Evolutionary conservation across 2,797 vertebrate genomes (phyloP).

Genomic region (Enteromius radiatus): DNA sequence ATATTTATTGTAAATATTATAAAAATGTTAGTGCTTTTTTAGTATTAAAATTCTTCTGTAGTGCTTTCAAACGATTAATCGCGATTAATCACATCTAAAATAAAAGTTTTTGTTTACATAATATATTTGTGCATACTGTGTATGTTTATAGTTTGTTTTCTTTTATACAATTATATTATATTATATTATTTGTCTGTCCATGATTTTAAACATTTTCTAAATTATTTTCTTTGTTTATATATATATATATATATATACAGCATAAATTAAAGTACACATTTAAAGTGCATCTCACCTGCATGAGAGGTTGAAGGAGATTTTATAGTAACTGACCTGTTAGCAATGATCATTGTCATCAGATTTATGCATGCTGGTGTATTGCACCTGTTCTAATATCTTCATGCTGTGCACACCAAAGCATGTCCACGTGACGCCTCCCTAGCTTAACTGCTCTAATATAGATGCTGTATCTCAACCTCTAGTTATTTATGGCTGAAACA

Average conservation of each 20-base stretch:
- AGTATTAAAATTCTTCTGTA: no score
- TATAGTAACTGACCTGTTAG: conserved; percentile 27
- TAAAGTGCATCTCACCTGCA: not conserved
- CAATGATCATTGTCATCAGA: conserved; percentile 26
- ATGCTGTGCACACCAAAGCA: conserved; percentile 36
- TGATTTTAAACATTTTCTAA: not conserved
- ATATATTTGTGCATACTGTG: no score
- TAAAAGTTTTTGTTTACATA: no score
- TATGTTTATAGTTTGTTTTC: no score
- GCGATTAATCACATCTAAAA: no score
- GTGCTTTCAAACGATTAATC: no score
- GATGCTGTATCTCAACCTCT: conserved; percentile 54
- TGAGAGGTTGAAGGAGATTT: conserved; percentile 18
- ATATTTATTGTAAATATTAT: not conserved
- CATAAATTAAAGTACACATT: not conserved
- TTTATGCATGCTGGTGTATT: conserved; percentile 26
- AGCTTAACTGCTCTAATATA: conserved; percentile 34
- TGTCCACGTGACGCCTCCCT: conserved; percentile 18
- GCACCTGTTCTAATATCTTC: conserved; percentile 44
- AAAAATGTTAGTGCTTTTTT: no score
- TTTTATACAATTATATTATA: no score
- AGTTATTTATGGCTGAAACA: conserved; percentile 66
- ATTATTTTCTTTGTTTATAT: no score
- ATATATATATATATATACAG: no score
- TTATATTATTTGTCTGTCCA: not conserved